Percentiles rank a stretch among this genome's conserved stretches.
These are phyloP conservation scores for Gymnobelideus leadbeateri DNA, from an alignment of 2,113 vertebrate species.

Conservation along the genomic window DNA sequence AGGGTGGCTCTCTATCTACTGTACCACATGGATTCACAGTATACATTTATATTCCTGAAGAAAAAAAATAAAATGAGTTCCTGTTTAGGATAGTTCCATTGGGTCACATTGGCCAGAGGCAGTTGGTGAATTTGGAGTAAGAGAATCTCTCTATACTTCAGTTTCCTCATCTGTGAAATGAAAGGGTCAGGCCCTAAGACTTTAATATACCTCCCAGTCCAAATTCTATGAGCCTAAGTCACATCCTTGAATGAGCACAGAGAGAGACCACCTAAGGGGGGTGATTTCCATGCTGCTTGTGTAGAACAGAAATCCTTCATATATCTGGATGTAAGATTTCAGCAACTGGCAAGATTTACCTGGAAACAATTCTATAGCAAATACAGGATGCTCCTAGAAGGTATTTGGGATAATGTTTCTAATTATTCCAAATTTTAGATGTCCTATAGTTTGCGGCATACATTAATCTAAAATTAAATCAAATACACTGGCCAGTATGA, in stretches of 20 bases:
- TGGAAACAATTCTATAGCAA: not conserved
- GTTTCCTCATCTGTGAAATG: not conserved
- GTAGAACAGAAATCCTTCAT: not conserved
- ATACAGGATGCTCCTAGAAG: not conserved
- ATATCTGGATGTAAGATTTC: not conserved
- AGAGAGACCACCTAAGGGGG: not conserved
- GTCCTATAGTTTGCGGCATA: not conserved
- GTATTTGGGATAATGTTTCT: not conserved
- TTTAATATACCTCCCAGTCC: not conserved
- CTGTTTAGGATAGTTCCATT: not conserved
- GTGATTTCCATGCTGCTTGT: not conserved
- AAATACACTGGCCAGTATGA: not conserved
- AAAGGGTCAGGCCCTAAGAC: not conserved
- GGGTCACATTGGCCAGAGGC: not conserved
- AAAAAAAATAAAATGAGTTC: not conserved
- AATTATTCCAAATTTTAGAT: not conserved
- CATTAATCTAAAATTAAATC: not conserved
- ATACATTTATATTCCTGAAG: not conserved
- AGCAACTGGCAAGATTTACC: not conserved
- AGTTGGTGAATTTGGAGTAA: not conserved
- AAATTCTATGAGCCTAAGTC: not conserved
- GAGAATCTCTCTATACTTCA: not conserved
- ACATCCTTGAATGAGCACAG: not conserved
- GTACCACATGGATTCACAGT: not conserved
- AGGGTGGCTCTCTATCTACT: not conserved